phyloP scores from a whole-genome alignment of 2,888 invertebrate genomes.

The Danaus chrysippus region DNA sequence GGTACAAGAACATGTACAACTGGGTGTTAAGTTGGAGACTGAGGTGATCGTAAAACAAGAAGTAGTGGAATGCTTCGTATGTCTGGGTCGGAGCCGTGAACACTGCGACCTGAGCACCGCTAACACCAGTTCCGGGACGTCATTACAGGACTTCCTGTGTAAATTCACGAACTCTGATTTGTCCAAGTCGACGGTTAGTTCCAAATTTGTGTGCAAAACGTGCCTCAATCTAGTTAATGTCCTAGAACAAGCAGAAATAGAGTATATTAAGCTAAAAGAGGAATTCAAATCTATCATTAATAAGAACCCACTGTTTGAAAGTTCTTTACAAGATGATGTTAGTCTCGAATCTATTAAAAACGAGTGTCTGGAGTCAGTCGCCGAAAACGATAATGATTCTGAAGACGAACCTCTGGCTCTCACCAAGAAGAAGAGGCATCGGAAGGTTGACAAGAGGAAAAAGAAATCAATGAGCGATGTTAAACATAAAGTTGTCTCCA shows the following conservation, averaged over 20 bases:
- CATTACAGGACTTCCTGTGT: slow-evolving; percentile 50
- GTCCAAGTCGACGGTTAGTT: slow-evolving; percentile 37
- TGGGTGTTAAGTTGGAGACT: slow-evolving; percentile 29
- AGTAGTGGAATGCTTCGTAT: slow-evolving; percentile 58
- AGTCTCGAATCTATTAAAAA: slow-evolving; percentile 44
- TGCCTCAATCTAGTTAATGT: slow-evolving; percentile 63
- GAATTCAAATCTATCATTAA: slow-evolving; percentile 61
- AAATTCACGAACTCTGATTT: slow-evolving; percentile 51
- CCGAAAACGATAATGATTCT: slow-evolving; percentile 42
- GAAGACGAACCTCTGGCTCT: slow-evolving; percentile 65
- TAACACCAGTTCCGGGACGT: slow-evolving; percentile 47
- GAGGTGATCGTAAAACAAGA: slow-evolving; percentile 54
- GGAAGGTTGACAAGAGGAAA: slow-evolving; percentile 55
- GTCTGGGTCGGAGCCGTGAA: slow-evolving; percentile 47
- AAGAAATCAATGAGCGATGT: slow-evolving; percentile 44
- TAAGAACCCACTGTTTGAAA: slow-evolving; percentile 61
- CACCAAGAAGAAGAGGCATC: slow-evolving; percentile 53
- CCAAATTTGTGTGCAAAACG: slow-evolving; percentile 53
- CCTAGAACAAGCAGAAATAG: slow-evolving; percentile 62
- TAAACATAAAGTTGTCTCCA: slow-evolving; percentile 41
- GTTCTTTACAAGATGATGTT: slow-evolving; percentile 34
- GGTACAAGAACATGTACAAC: slow-evolving; percentile 37
- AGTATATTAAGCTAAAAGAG: slow-evolving; percentile 60
- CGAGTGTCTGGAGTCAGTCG: slow-evolving; percentile 32
- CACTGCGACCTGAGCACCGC: slow-evolving; percentile 47